These are phyloP conservation scores for Isaurus tuberculatus DNA, from an alignment of 92 coral and sea anemone species.

Conservation along the genomic window DNA sequence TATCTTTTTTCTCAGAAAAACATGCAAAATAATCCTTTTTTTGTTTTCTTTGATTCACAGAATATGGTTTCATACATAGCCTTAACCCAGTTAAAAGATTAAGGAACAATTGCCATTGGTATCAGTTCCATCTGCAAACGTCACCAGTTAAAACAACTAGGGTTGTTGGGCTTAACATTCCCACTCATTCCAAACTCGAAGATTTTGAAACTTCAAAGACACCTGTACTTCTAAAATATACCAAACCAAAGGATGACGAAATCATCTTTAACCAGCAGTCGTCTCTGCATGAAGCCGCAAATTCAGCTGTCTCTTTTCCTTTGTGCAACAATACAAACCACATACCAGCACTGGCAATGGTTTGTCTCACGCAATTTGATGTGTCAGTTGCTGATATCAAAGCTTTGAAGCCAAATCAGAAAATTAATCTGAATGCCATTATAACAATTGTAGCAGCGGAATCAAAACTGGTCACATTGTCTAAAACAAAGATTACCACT, in stretches of 20 bases:
- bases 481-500: conserved; percentile 43
- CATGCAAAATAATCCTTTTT: too few relatives aligned
- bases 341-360: not conserved
- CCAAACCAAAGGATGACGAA: conserved; percentile 28
- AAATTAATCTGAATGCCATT: conserved; percentile 56
- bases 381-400: conserved; percentile 48
- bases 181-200: conserved; percentile 33
- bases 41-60: not conserved
- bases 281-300: conserved; percentile 32
- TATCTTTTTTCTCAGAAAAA: not conserved
- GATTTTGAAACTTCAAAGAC: conserved; percentile 37
- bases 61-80: not conserved
- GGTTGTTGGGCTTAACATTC: conserved; percentile 41
- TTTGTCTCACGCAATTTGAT: conserved; percentile 10
- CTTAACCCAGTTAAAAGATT: too few relatives aligned
- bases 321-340: not conserved
- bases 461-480: conserved; percentile 51
- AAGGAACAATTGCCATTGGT: too few relatives aligned
- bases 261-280: conserved; percentile 52
- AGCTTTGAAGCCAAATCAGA: conserved; percentile 62
- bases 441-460: conserved; percentile 57
- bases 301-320: conserved; percentile 53
- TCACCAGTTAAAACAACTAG: conserved; percentile 39
- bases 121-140: conserved; percentile 50
- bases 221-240: conserved; percentile 46